These are phyloP conservation scores for Hipposideros larvatus DNA, from an alignment of 2,797 vertebrate genomes.

Conservation along the genomic window DNA sequence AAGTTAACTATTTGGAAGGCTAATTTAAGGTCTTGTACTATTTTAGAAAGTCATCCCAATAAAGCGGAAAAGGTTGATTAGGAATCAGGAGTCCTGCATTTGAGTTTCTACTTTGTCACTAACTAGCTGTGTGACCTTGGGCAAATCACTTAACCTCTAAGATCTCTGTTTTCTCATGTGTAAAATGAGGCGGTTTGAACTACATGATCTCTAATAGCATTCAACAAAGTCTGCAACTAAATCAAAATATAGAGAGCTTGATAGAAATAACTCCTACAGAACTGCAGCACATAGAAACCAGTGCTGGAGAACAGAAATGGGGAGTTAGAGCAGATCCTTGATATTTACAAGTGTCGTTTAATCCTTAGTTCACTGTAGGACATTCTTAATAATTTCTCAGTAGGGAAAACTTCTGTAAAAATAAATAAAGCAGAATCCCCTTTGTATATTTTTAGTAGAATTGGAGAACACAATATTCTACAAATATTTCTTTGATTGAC, in stretches of 20 bases:
- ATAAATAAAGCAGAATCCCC: not conserved
- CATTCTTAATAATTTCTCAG: not conserved
- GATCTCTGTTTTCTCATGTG: slow-evolving; percentile 73
- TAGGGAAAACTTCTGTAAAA: not conserved
- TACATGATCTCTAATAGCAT: slow-evolving; percentile 55
- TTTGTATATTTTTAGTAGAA: slow-evolving; percentile 3
- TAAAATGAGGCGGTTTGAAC: slow-evolving; percentile 70
- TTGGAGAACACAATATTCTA: not conserved
- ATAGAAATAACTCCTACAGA: not conserved
- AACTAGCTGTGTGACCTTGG: slow-evolving; percentile 67
- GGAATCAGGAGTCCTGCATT: not conserved
- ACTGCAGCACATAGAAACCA: not conserved
- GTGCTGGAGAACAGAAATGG: not conserved
- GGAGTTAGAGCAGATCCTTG: not conserved
- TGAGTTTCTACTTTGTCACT: slow-evolving; percentile 55
- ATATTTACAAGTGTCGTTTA: not conserved
- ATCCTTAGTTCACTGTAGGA: not conserved
- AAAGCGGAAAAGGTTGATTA: slow-evolving; percentile 66
- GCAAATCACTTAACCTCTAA: slow-evolving; percentile 72
- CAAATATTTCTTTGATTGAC: not conserved
- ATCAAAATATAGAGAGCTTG: slow-evolving; percentile 43
- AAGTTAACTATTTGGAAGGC: slow-evolving; percentile 66
- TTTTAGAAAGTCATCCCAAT: slow-evolving; percentile 56
- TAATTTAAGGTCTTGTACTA: slow-evolving; percentile 59
- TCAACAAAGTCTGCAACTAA: slow-evolving; percentile 61